Evolutionary conservation across 2,888 invertebrate species (phyloP).

Genomic region (Epsilonema sp.): DNA sequence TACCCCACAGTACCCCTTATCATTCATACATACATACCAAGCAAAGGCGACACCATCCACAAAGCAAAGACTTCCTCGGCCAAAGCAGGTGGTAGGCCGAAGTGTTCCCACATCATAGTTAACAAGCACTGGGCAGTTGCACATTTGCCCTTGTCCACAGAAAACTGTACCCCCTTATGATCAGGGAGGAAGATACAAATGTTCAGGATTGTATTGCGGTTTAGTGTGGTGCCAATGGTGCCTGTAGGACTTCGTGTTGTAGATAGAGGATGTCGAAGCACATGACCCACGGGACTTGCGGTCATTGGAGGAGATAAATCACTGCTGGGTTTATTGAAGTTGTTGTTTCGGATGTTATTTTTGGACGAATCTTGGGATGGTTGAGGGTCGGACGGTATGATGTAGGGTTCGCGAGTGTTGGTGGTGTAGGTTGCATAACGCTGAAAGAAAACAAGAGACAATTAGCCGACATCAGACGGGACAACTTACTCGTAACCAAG

Average conservation of each 20-base stretch:
- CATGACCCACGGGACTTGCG: background rate
- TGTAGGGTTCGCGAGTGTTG: no score
- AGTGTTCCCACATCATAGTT: slow-evolving; percentile 48
- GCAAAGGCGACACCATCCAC: slow-evolving; percentile 76
- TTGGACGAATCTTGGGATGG: no score
- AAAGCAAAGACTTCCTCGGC: slow-evolving; percentile 68
- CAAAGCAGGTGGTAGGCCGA: slow-evolving; percentile 49
- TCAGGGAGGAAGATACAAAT: slow-evolving; percentile 30
- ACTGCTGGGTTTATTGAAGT: no score
- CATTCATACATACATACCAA: no score
- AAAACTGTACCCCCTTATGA: slow-evolving; percentile 39
- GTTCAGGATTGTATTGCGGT: slow-evolving; percentile 14
- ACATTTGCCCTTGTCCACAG: slow-evolving; percentile 53
- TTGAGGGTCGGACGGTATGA: no score
- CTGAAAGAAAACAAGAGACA: no score
- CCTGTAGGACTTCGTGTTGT: background rate
- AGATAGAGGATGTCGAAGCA: background rate
- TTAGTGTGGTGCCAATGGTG: background rate
- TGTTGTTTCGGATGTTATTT: no score
- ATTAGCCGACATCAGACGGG: no score
- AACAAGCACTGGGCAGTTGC: slow-evolving; percentile 43
- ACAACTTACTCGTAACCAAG: no score
- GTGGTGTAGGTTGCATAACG: no score
- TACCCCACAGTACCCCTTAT: no score
- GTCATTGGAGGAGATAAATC: background rate